phyloP scores from a whole-genome alignment of 2,797 vertebrate genomes.

The Odontamblyopus lacepedii region DNA sequence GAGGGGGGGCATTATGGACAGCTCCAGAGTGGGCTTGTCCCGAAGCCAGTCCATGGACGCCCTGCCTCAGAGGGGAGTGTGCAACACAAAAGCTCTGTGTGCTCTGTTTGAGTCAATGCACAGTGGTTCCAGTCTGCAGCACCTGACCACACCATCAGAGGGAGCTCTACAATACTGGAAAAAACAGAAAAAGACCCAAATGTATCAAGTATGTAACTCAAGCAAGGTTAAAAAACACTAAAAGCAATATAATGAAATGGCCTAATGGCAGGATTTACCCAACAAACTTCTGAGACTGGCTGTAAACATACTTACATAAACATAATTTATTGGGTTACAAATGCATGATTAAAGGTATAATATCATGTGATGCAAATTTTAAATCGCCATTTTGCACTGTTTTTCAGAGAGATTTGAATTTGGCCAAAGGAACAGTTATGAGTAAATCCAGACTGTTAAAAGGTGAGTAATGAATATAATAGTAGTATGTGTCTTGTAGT shows the following conservation, averaged over 20 bases:
- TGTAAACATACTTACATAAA: not conserved
- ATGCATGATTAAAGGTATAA: not conserved
- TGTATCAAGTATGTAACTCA: slow-evolving; percentile 43
- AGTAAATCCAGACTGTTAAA: slow-evolving; percentile 44
- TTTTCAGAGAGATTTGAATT: slow-evolving; percentile 42
- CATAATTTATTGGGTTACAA: not conserved
- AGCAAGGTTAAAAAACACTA: no score
- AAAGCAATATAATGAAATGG: not conserved
- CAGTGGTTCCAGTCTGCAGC: slow-evolving; percentile 42
- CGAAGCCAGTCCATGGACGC: slow-evolving; percentile 76
- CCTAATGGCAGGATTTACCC: not conserved
- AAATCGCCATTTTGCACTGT: not conserved
- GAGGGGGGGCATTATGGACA: slow-evolving; percentile 27
- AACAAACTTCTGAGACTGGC: not conserved
- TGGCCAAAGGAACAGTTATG: slow-evolving; percentile 39
- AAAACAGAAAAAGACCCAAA: slow-evolving; percentile 42
- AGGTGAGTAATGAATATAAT: slow-evolving; percentile 63
- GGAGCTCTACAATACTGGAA: slow-evolving; percentile 48
- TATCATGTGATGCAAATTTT: not conserved
- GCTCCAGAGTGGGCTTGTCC: slow-evolving; percentile 35
- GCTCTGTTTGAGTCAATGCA: slow-evolving; percentile 73
- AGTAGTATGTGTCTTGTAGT: not conserved
- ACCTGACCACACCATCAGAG: slow-evolving; percentile 24
- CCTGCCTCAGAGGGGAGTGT: slow-evolving; percentile 54
- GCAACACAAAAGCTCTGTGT: slow-evolving; percentile 63